Evolutionary conservation across 2,797 vertebrate species (phyloP).

Genomic region (Siniperca obscura): DNA sequence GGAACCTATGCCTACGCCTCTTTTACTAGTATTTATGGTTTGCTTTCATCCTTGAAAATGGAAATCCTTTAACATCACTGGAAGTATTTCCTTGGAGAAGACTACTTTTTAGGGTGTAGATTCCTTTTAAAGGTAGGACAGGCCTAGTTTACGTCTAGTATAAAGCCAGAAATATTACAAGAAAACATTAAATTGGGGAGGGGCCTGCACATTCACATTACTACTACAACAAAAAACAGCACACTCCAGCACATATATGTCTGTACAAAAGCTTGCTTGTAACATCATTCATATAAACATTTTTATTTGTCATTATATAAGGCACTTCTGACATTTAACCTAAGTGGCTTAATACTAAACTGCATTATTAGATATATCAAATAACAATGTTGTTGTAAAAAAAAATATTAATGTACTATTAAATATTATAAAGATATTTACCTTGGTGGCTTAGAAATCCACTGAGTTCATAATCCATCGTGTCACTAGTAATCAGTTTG

Average conservation of each 20-base stretch:
- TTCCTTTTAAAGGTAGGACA: background rate
- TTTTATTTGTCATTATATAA: background rate
- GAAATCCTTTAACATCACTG: background rate
- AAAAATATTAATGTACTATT: background rate
- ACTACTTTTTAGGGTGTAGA: background rate
- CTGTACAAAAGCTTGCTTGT: background rate
- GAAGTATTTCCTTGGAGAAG: background rate
- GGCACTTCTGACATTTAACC: background rate
- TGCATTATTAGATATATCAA: background rate
- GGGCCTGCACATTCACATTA: background rate
- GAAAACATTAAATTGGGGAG: background rate
- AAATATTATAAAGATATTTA: slow-evolving; percentile 54
- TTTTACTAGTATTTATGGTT: background rate
- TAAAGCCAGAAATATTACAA: background rate
- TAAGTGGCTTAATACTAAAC: background rate
- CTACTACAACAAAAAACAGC: background rate
- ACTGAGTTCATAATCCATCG: slow-evolving; percentile 41
- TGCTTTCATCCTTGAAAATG: background rate
- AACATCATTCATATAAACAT: background rate
- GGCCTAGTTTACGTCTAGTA: background rate
- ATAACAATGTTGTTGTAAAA: background rate
- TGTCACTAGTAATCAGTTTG: background rate
- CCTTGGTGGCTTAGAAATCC: slow-evolving; percentile 30
- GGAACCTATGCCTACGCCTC: background rate
- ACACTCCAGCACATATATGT: too few relatives aligned